These are phyloP conservation scores for Geodia barretti DNA, from an alignment of 37 sponge, comb jelly and placozoan genomes.

Conservation along the genomic window DNA sequence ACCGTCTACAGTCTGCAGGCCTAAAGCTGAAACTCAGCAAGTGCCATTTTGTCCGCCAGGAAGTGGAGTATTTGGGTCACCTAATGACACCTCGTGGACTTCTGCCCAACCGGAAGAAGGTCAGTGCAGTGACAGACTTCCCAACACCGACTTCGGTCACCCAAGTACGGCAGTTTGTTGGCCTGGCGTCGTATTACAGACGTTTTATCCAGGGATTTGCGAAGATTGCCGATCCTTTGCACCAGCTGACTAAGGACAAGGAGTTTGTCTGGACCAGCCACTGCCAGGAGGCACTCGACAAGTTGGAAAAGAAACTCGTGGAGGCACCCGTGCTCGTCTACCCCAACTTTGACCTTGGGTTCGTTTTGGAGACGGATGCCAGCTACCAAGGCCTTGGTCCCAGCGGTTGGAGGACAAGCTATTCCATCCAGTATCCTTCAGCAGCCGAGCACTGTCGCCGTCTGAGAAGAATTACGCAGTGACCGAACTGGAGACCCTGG, in stretches of 20 bases:
- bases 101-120: neutral
- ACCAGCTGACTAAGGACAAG: conserved; percentile 19
- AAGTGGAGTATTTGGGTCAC: conserved; percentile 17
- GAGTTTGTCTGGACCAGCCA: conserved; percentile 11
- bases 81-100: neutral
- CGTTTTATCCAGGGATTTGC: conserved; percentile 22
- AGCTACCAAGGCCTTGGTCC: conserved; percentile 44
- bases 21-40: conserved; percentile 9
- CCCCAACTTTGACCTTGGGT: conserved; percentile 21
- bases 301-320: neutral
- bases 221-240: conserved; percentile 3
- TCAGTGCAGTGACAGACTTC: neutral
- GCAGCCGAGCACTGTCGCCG: conserved; percentile 44
- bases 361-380: conserved; percentile 63
- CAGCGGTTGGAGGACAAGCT: conserved; percentile 25
- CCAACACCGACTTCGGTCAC: no score
- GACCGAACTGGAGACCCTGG: conserved; percentile 74
- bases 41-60: conserved; percentile 1
- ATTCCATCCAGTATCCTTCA: conserved; percentile 56
- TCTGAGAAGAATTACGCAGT: conserved; percentile 58
- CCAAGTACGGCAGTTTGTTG: conserved; percentile 37
- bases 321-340: conserved; percentile 38
- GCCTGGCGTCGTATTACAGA: conserved; percentile 37
- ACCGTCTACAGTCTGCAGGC: conserved; percentile 5
- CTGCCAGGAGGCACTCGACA: neutral